phyloP scores from a whole-genome alignment of 2,888 invertebrate species.

The Malthinus seriepunctatus region DNA sequence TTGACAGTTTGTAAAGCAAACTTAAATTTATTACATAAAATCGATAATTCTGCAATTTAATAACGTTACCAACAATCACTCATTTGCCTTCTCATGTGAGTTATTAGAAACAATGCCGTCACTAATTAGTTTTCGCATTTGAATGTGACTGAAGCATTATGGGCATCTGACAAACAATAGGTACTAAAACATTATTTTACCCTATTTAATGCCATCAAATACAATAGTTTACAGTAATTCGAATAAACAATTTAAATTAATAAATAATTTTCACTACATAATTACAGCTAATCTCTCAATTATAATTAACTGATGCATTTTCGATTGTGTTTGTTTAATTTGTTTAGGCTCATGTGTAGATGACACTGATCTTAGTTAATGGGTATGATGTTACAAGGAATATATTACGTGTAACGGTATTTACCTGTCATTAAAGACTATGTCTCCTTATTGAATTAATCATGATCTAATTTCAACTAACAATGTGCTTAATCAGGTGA shows the following conservation, averaged over 20 bases:
- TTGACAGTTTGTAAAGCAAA: slow-evolving; percentile 6
- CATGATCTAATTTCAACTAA: slow-evolving; percentile 12
- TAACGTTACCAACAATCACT: slow-evolving; percentile 17
- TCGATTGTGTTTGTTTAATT: too few species aligned
- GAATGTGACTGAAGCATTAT: slow-evolving; percentile 10
- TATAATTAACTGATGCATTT: too few species aligned
- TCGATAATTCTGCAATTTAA: slow-evolving; percentile 11
- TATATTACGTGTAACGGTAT: slow-evolving; percentile 17
- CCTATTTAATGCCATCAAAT: background rate
- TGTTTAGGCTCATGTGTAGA: slow-evolving; percentile 8
- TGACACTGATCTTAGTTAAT: slow-evolving; percentile 19
- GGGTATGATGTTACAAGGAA: slow-evolving; percentile 11
- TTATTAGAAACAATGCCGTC: slow-evolving; percentile 20
- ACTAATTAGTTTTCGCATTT: slow-evolving; percentile 20
- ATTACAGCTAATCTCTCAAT: too few species aligned
- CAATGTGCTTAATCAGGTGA: slow-evolving; percentile 12
- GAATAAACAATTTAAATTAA: background rate
- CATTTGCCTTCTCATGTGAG: slow-evolving; percentile 19
- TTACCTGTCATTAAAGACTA: slow-evolving; percentile 19
- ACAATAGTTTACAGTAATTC: slow-evolving; percentile 2
- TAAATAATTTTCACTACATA: too few species aligned
- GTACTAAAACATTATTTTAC: slow-evolving; percentile 12
- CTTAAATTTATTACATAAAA: slow-evolving; percentile 15
- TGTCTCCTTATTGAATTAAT: slow-evolving; percentile 19
- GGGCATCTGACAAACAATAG: slow-evolving; percentile 12